Conservation (phyloP, 2,888 invertebrate species). For the Erebia ligea region DNA sequence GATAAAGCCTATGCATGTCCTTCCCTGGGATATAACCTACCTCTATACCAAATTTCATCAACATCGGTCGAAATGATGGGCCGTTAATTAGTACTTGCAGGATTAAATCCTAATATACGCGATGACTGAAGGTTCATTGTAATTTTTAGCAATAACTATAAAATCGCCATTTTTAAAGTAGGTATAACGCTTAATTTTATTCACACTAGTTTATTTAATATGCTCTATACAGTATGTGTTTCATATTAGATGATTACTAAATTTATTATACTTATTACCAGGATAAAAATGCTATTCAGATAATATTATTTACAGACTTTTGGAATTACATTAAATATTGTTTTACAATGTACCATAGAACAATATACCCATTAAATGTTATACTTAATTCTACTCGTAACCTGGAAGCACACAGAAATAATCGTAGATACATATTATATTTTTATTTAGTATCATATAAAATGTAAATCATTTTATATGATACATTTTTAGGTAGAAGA, state of each 20-base stretch:
- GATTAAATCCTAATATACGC: too few relatives aligned
- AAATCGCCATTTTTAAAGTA: too few relatives aligned
- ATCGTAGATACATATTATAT: constrained; percentile 47
- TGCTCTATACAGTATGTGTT: constrained; percentile 18
- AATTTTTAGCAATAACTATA: too few relatives aligned
- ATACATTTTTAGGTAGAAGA: constrained; percentile 19
- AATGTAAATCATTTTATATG: constrained; percentile 38
- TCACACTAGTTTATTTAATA: constrained; percentile 4
- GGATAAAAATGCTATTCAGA: constrained; percentile 74
- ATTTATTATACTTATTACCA: constrained; percentile 51
- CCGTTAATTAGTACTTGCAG: too few relatives aligned
- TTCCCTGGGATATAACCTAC: too few relatives aligned
- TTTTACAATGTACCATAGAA: constrained; percentile 42
- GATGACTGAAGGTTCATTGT: too few relatives aligned
- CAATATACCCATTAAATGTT: constrained; percentile 28
- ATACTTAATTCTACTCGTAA: constrained; percentile 64
- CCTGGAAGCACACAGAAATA: constrained; percentile 81
- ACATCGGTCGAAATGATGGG: too few relatives aligned
- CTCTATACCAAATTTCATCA: too few relatives aligned
- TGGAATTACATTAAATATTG: constrained; percentile 45
- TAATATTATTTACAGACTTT: constrained; percentile 68
- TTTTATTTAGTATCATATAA: constrained; percentile 44
- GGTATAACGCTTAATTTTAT: too few relatives aligned
- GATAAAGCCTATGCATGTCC: too few relatives aligned
- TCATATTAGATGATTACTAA: constrained; percentile 1